Base-by-base conservation (phyloP, 1,140 invertebrate genomes). In the Megathymus violae region DNA sequence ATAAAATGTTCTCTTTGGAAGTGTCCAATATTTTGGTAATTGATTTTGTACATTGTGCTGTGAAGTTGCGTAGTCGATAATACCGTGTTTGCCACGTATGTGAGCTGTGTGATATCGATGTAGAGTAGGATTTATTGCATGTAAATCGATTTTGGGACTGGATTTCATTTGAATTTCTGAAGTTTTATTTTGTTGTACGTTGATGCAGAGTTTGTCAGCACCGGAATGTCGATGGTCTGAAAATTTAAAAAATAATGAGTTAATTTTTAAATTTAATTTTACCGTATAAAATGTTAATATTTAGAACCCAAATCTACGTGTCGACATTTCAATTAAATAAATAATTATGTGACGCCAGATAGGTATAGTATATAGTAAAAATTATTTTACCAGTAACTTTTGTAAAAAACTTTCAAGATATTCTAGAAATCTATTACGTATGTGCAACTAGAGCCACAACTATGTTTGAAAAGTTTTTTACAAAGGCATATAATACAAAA, bases 221-320 rank as follows among this genome's bases (percentile, higher is more conserved):
- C 76, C 85, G 81, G 86, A 90, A 91, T 88, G 91, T 92, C 88
- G 91, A 92, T 89, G 91, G 86, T 91, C 91, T 92, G 91, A 70
- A 91, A 92, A 68, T 59, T 51, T 36, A n/a, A 78, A 76, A 62
- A 61, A 61, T 25, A 7, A 17, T 51, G 3, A 9, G 40, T 67
- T 56, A 13, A 48, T 51, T 36, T 38, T 6, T 1, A 56, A 64
- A 58, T 59, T 16, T 59, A n/a, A 56, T 15, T 19, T 31, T 0
- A 43, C 13, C 14, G 0, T 17, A 15, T 10, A 13, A 43, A 11
- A 43, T 27, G 52, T 43, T 56, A 43, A 16, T 40, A 7, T 41
- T 40, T 19, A 46, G 3, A 34, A 15, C 40, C 22, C 38, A 44
- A 17, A 34, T 41, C 43, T 46, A 47, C 15, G 16, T 48, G 16